Evolutionary conservation across 2,113 vertebrate species (phyloP), one percentile per base, ranked within the genome.

Genomic region (Ammodytes marinus): DNA sequence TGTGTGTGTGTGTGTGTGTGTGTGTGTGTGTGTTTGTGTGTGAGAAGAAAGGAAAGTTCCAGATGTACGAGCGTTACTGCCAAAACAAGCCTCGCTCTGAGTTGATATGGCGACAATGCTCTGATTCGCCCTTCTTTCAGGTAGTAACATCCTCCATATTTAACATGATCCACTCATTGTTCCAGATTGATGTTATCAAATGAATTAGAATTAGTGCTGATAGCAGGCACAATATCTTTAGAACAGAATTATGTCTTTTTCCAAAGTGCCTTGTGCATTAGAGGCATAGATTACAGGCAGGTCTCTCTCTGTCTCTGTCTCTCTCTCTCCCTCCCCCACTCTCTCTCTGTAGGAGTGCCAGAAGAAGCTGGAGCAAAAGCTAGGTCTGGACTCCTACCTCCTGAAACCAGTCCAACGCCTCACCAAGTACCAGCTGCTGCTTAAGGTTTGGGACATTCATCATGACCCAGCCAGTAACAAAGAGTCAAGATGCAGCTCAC

Each of bases 381-480:
- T 99, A 4, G 96, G 96, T 17, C 89, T 99, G 93, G 98, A 99
- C 88, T 98, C 98, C 11, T 99, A 99, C 84, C 95, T 99, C 66
- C 96, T 99, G 47, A 99, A 99, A 88, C 98, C 98, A 11, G 95
- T 99, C 69, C 98, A 99, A 35, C 96, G 98, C n/a, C 95, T 99
- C 80, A 98, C 98, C 50, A 99, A 99, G 79, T 99, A 99, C 91
- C 98, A 99, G 92, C 94, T 99, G 49, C 94, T 99, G 2, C 95
- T 99, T 67, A 99, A 99, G 97, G 98, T 95, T 72, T 65, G 46
- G 27, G 49, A n/a, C 63, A 69, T 69, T 6, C 27, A 27, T 27
- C 27, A 27, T 37, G 15, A 71, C 19, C 50, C 76, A 69, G n/a
- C 45, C 61, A n/a, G 15, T 9, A 46, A 35, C 9, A 13, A 11